phyloP scores from a whole-genome alignment of 2,113 vertebrate species.

The Hippocampus zosterae region DNA sequence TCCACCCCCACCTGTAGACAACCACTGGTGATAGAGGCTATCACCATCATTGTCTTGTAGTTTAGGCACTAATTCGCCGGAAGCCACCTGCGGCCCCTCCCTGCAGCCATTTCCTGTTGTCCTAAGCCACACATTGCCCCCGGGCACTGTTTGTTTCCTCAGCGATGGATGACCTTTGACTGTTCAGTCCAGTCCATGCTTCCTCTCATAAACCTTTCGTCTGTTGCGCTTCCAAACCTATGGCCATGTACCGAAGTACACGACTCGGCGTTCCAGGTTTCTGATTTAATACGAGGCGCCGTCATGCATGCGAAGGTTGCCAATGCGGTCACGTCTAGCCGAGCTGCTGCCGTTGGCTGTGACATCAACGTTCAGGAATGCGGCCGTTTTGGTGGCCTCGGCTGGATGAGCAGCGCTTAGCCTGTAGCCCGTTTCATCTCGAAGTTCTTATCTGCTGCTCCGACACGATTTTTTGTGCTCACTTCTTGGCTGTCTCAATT shows the following conservation, averaged over 20 bases:
- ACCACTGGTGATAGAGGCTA: neutral
- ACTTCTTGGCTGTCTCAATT: slow-evolving; percentile 12
- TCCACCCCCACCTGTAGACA: neutral
- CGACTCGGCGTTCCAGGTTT: neutral
- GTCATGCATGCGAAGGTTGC: neutral
- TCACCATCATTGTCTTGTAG: neutral
- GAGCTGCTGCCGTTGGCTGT: slow-evolving; percentile 38
- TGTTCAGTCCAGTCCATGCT: slow-evolving; percentile 42
- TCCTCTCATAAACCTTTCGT: neutral
- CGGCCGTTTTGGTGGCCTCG: slow-evolving; percentile 31
- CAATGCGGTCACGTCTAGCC: slow-evolving; percentile 17
- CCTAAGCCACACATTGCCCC: slow-evolving; percentile 28
- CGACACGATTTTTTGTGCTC: neutral
- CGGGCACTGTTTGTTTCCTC: slow-evolving; percentile 48
- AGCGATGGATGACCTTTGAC: slow-evolving; percentile 37
- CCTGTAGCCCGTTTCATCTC: slow-evolving; percentile 47
- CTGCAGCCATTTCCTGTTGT: slow-evolving; percentile 55
- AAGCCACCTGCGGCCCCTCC: slow-evolving; percentile 38
- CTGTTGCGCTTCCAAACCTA: neutral
- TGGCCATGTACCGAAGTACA: neutral
- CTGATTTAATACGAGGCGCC: neutral
- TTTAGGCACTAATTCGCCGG: slow-evolving; percentile 38
- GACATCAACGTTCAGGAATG: slow-evolving; percentile 71
- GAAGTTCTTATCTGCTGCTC: slow-evolving; percentile 42
- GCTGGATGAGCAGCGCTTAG: slow-evolving; percentile 34